Evolutionary conservation across 2,888 invertebrate genomes (phyloP), one percentile per base, ranked within the genome.

Genomic region (Idaea straminata): DNA sequence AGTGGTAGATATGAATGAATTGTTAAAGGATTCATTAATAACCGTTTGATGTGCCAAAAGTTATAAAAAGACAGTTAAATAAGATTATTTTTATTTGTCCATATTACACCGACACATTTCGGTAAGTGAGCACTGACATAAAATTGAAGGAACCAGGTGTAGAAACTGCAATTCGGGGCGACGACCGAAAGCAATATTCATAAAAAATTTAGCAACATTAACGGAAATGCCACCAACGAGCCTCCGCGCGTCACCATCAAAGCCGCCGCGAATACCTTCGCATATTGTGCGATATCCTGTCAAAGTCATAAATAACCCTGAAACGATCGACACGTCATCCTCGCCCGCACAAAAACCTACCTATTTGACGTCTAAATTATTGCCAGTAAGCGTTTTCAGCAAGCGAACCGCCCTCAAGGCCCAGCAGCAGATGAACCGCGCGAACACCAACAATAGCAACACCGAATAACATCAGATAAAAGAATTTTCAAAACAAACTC

Each of bases 401-500:
- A 85, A 87, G 85, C 86, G 79, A 74, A 83, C 86, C 83, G 82
- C 89, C 88, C 82, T 83, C 82, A 83, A 87, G 86, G 85, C 86
- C 85, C 88, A 85, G 87, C 86, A 85, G 85, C 91, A 91, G 90
- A 91, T 91, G 91, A 91, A 85, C 84, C 82, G 78, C 79, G 78
- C 78, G 71, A 81, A 78, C 75, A 73, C 77, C 80, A 84, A 91
- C 91, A 92, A 92, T 88, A 83, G 84, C 82, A 84, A 88, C 87
- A 88, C 83, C 88, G 86, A 92, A 92, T 91, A 25, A 89, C 86
- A 90, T 89, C 91, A 91, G 88, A 93, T 92, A 93, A 93, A 93
- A 92, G 92, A 92, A 89, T 92, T 92, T 93, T 93, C 92, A 92
- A 93, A 92, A 92, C 93, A 93, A 93, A 92, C 91, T 92, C 92